Percentiles rank a stretch among this genome's conserved stretches.
Evolutionary conservation across 2,888 invertebrate genomes (phyloP).

Genomic region (Lepidocyrtoides sp.): DNA sequence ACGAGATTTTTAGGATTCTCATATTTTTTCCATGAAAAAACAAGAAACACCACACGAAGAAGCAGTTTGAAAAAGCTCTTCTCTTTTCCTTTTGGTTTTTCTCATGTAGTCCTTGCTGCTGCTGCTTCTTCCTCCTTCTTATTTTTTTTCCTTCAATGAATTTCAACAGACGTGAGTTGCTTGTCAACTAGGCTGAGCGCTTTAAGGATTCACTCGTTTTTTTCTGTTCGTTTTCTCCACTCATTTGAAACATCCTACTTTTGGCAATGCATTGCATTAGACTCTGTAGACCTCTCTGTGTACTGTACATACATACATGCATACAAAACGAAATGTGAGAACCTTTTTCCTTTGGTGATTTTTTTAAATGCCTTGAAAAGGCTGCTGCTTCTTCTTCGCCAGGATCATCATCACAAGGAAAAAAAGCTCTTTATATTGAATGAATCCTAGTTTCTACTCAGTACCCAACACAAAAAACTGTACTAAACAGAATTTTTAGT

Average conservation of each 20-base stretch:
- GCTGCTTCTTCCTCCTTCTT: neutral
- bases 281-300: no score
- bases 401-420: constrained; percentile 12
- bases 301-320: no score
- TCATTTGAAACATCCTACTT: constrained; percentile 11
- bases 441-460: no score
- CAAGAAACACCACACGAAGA: no score
- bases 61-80: neutral
- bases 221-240: neutral
- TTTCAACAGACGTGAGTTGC: constrained; percentile 66
- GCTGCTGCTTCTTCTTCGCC: neutral
- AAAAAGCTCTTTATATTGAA: neutral
- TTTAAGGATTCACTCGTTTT: constrained; percentile 14
- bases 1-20: constrained; percentile 52
- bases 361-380: neutral
- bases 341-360: constrained; percentile 2
- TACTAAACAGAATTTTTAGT: neutral
- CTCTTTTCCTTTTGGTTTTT: neutral
- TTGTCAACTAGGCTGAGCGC: constrained; percentile 35
- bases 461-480: neutral
- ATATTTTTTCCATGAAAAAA: constrained; percentile 2
- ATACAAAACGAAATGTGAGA: no score
- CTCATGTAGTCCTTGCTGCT: neutral
- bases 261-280: no score
- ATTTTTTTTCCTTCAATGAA: constrained; percentile 59